A percentile compares a stretch with the other conserved stretches of the same genome.
Conservation (phyloP, 2,113 vertebrate genomes). For the Paramisgurnus dabryanus region DNA sequence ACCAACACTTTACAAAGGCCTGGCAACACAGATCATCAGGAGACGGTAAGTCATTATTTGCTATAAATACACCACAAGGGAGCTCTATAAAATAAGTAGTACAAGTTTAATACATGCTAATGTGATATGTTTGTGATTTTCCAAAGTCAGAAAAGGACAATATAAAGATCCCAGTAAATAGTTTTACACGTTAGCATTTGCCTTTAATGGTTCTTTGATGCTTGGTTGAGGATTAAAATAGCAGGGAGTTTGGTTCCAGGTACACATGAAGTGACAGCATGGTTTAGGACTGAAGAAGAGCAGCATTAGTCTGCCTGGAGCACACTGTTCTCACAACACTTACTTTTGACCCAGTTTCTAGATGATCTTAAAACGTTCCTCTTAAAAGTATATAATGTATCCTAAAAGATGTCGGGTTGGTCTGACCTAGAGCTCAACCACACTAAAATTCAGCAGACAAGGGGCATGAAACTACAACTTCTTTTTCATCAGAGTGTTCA, state of each 20-base stretch:
- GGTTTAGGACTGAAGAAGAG: background rate
- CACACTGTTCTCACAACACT: background rate
- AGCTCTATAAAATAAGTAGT: background rate
- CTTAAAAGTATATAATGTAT: no score
- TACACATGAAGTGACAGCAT: conserved; percentile 18
- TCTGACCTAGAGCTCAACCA: background rate
- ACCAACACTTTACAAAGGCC: conserved; percentile 68
- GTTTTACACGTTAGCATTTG: no score
- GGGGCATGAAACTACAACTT: background rate
- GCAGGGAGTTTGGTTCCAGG: no score
- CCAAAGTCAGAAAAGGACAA: background rate
- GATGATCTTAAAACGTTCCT: no score
- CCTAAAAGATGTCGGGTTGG: no score
- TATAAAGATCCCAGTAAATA: background rate
- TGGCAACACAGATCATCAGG: conserved; percentile 54
- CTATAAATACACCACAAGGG: background rate
- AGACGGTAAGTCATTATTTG: conserved; percentile 72
- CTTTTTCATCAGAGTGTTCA: background rate
- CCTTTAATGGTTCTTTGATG: no score
- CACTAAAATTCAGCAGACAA: no score
- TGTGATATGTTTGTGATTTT: background rate
- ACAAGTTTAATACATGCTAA: no score
- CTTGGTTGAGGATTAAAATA: no score
- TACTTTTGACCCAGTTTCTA: no score
- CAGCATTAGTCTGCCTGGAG: background rate